Evolutionary conservation across 1,140 invertebrate species (phyloP).

Genomic region (Nephila pilipes): DNA sequence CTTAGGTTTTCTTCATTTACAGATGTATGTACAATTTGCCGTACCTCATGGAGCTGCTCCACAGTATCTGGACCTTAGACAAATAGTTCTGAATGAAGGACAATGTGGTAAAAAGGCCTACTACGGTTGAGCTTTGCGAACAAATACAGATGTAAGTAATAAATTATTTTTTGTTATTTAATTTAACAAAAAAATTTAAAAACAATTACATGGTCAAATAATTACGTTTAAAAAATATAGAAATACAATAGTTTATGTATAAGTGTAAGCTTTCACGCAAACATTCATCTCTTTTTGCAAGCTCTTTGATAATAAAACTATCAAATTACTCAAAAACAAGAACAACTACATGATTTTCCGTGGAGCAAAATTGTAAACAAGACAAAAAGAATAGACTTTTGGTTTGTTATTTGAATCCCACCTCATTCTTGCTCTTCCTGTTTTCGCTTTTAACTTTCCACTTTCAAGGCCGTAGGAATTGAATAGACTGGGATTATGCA

Average conservation of each 20-base stretch:
- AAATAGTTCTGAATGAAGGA: slow-evolving; percentile 60
- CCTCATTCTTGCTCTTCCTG: background rate
- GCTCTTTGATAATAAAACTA: background rate
- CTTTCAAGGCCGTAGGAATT: background rate
- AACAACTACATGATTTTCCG: background rate
- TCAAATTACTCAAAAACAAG: background rate
- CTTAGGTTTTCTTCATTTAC: background rate
- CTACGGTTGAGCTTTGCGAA: slow-evolving; percentile 6
- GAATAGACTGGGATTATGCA: background rate
- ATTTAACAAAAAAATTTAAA: no score
- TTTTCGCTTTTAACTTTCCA: background rate
- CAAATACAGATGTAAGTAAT: slow-evolving; percentile 9
- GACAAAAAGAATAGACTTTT: background rate
- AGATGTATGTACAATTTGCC: slow-evolving; percentile 58
- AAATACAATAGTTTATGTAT: no score
- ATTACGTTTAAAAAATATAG: no score
- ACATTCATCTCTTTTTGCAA: no score
- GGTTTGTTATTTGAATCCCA: background rate
- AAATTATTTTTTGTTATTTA: background rate
- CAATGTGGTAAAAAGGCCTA: slow-evolving; percentile 60
- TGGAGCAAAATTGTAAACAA: background rate
- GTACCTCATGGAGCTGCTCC: slow-evolving; percentile 57
- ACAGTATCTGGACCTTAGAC: slow-evolving; percentile 61
- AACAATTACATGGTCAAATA: no score
- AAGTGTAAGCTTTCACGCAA: no score